Base-by-base conservation (phyloP, 1,140 invertebrate species). In the Zaprionus tsacasi region DNA sequence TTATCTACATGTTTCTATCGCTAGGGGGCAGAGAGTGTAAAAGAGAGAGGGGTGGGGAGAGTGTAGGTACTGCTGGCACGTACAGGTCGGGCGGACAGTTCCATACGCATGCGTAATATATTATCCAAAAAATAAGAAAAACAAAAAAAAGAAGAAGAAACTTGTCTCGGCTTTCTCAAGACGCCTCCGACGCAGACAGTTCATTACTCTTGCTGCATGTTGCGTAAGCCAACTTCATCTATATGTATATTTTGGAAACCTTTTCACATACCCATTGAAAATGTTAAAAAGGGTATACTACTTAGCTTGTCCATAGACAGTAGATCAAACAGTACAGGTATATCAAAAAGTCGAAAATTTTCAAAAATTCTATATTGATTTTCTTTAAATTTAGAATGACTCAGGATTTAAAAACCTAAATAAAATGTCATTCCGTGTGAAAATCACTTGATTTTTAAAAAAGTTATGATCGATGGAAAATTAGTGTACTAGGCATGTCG, bases 1-100 rank as follows among this genome's bases (percentile, higher is more conserved):
- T 66, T 66, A 66, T 66, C 63, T 66, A 66, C 52, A 56, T 56
- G 55, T 66, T 66, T 43, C 52, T 45, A 66, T 66, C 63, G 52
- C 21, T 1, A 21, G 21, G 21, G 21, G 21, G 21, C 5, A 43
- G n/a, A 38, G 8, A 6, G 50, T 1, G 2, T 30, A 8, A 13
- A 6, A 6, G 30, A 33, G 10, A n/a, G 27, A 12, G 21, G 63
- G 11, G n/a, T 21, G 17, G 60, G 43, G 60, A 50, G 13, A 5
- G 27, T 13, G 27, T 3, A 15, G 21, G 21, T 10, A 25, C 11
- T 52, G 17, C 11, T 21, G 21, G 43, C 13, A 21, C 21, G 27
- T 33, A 55, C 36, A 43, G n/a, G 54, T 43, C 63, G 36, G 63
- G 63, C 63, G 63, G 50, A 65, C 52, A 65, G 63, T 65, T 65